Evolutionary conservation across 2,888 invertebrate genomes (phyloP), one percentile per base, ranked within the genome.

Genomic region (Trichogramma dendrolimi): DNA sequence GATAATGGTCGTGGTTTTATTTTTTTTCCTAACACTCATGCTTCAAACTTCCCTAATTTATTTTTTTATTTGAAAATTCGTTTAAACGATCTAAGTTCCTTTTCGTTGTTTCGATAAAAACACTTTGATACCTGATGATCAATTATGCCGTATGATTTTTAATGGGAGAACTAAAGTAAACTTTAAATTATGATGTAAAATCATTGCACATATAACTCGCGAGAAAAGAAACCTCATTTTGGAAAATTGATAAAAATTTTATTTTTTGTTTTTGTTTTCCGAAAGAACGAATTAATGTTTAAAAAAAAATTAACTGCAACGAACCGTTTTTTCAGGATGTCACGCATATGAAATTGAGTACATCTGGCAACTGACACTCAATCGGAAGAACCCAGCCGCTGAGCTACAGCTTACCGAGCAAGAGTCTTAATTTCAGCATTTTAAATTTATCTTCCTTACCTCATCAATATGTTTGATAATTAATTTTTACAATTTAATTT

Each of bases 1-100:
- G 71, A 72, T 75, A 75, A 74, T 76, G 76, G 76, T 76, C 76
- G 76, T 76, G 74, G 75, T 70, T 72, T 27, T 27, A 27, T 27
- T 27, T 27, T 14, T 14, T 27, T 27, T 27, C 27, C 27, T 27
- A 27, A 27, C 27, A 27, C 27, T 27, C 27, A 3, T 3, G 27
- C 27, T 27, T 27, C 27, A 27, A 27, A 27, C 27, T 27, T 27
- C 27, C 2, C 2, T 27, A 27, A 27, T 27, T 27, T 27, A 27
- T 27, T 27, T 27, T 27, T 27, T 27, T 27, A 27, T 27, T 27
- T 27, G 27, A 27, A 27, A 27, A 27, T 27, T 27, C 27, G 27
- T 27, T 27, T 27, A 27, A 27, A 27, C 27, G 27, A 27, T 27
- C 27, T 2, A 27, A 27, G 27, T 27, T 27, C 27, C 27, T 27